Conservation (phyloP, 2,113 vertebrate genomes). For the Petrocephalus zakoni region DNA sequence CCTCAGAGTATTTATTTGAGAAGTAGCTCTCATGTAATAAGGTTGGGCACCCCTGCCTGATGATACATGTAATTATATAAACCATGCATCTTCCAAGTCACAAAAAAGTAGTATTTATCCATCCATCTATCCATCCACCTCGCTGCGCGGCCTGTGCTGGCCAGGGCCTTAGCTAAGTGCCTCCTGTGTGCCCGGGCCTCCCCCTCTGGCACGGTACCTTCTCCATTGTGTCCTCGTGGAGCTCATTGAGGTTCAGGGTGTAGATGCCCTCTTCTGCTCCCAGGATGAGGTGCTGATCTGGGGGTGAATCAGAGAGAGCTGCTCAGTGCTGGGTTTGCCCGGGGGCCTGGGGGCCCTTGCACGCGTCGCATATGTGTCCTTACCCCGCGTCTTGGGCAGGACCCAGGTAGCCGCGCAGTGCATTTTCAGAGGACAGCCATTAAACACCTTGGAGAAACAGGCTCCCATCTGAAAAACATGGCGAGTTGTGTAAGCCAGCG, state of each 20-base stretch:
- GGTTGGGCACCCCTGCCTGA: background rate
- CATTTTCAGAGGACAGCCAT: constrained; percentile 76
- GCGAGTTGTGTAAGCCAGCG: background rate
- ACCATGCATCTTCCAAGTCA: too few relatives aligned
- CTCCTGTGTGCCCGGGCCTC: background rate
- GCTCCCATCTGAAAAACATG: constrained; percentile 72
- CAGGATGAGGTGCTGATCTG: constrained; percentile 60
- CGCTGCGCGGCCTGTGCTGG: background rate
- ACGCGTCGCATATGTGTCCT: background rate
- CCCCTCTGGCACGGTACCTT: constrained; percentile 40
- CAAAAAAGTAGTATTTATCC: too few relatives aligned
- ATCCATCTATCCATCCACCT: background rate
- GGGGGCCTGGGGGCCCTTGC: background rate
- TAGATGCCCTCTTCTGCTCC: constrained; percentile 60
- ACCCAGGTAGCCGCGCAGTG: constrained; percentile 77
- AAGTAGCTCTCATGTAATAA: background rate
- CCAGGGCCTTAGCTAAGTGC: background rate
- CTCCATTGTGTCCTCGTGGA: constrained; percentile 59
- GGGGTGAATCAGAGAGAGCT: background rate
- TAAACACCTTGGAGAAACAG: constrained; percentile 85
- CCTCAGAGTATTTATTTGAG: background rate
- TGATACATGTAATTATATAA: too few relatives aligned
- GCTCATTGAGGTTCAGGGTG: constrained; percentile 59
- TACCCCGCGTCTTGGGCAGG: constrained; percentile 75
- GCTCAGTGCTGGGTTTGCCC: background rate